phyloP scores from a whole-genome alignment of 2,888 invertebrate genomes.

The Mimachlamys varia region DNA sequence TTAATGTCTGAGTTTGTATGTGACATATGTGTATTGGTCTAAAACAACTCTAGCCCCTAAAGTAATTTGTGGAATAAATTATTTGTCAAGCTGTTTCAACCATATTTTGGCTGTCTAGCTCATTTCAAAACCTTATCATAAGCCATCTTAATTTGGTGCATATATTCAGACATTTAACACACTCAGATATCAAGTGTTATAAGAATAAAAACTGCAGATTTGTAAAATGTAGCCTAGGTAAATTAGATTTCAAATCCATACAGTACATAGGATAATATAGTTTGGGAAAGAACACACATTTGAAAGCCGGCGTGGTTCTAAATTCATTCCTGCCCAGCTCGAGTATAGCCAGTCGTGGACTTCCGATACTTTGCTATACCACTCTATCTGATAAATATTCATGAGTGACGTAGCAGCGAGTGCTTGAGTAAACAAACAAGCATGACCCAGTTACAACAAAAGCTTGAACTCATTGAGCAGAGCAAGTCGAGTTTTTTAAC shows the following conservation, averaged over 20 bases:
- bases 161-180: neutral
- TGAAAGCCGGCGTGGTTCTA: neutral
- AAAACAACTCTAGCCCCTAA: neutral
- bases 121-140: neutral
- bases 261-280: neutral
- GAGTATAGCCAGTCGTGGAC: neutral
- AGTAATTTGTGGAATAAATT: neutral
- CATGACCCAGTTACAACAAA: slow-evolving; percentile 4
- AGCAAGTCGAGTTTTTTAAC: neutral
- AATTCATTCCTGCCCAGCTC: neutral
- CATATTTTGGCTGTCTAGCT: neutral
- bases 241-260: neutral
- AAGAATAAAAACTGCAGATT: neutral
- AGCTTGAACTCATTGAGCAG: neutral
- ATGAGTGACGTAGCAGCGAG: neutral
- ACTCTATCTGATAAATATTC: slow-evolving; percentile 30
- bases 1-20: too few species aligned
- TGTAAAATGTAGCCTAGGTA: neutral
- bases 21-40: too few species aligned
- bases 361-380: neutral
- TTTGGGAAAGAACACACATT: neutral
- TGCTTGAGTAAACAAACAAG: slow-evolving; percentile 31
- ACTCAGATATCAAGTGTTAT: neutral
- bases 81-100: neutral
- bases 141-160: neutral